Evolutionary conservation across 2,888 invertebrate genomes (phyloP), one percentile per base, ranked within the genome.

Genomic region (Euproctis similis): DNA sequence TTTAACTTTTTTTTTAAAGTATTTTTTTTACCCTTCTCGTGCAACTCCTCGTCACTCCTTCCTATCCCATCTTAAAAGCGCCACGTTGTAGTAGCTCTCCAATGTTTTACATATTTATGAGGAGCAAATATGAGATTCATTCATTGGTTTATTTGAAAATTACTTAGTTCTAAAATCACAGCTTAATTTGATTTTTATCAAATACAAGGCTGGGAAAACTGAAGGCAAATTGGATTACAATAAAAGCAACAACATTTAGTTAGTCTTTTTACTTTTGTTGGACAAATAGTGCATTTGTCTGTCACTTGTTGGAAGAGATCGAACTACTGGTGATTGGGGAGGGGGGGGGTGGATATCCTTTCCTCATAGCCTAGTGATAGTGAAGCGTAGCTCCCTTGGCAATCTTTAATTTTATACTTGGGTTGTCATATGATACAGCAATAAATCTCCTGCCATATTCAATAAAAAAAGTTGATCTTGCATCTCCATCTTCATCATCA

Each of bases 401-500:
- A n/a, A 19, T 19, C 21, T 27, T 19, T 42, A 28, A 31, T 38
- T 36, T 18, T 38, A 38, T 6, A 38, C 38, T 9, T 36, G 23
- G 20, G n/a, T 6, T 39, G 36, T 34, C 34, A 39, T 28, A 11
- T 31, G 31, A 33, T 24, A 2, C 12, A 42, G 28, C 12, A 32
- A 38, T 28, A 32, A 31, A 3, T 26, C 33, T 33, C 38, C 29
- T 18, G 37, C 37, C 35, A 38, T 30, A 24, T 26, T 31, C 25
- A 38, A 29, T 17, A 41, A 18, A 32, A 41, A 37, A n/a, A n/a
- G n/a, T n/a, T n/a, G n/a, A n/a, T n/a, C n/a, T n/a, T n/a, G n/a
- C n/a, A n/a, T n/a, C n/a, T n/a, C n/a, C n/a, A n/a, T n/a, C n/a
- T n/a, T n/a, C n/a, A n/a, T n/a, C n/a, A n/a, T n/a, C n/a, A n/a